Percentiles rank a stretch among this genome's conserved stretches.
These are phyloP conservation scores for Drosophila leontia DNA, from an alignment of 1,140 invertebrate genomes.

Conservation along the genomic window DNA sequence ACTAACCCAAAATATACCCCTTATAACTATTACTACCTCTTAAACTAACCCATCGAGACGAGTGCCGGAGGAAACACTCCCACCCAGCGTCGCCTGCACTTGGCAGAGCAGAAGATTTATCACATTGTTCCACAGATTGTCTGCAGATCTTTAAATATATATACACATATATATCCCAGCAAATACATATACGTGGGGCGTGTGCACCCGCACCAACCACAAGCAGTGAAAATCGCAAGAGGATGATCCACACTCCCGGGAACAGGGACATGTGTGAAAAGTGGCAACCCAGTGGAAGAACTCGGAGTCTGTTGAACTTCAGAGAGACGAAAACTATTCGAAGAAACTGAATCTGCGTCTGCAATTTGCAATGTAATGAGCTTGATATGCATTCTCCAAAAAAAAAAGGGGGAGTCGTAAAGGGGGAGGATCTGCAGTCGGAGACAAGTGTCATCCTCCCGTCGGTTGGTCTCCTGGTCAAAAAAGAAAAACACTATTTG, in stretches of 20 bases:
- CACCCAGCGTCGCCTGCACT: slow-evolving; percentile 70
- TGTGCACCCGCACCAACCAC: slow-evolving; percentile 78
- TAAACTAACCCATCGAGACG: slow-evolving; percentile 23
- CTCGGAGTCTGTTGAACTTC: slow-evolving; percentile 75
- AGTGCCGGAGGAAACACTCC: slow-evolving; percentile 65
- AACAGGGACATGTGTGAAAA: slow-evolving; percentile 47
- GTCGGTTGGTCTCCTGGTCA: slow-evolving; percentile 38
- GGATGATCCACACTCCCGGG: slow-evolving; percentile 29
- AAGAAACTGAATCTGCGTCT: slow-evolving; percentile 52
- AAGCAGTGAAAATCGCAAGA: slow-evolving; percentile 43
- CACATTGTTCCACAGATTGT: slow-evolving; percentile 84
- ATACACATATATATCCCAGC: slow-evolving; percentile 1
- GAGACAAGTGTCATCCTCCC: slow-evolving; percentile 52
- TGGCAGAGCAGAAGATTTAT: slow-evolving; percentile 77
- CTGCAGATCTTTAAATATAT: slow-evolving; percentile 76
- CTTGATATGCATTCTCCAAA: slow-evolving; percentile 79
- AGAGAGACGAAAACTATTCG: slow-evolving; percentile 52
- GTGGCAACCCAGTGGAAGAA: slow-evolving; percentile 29
- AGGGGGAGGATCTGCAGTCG: slow-evolving; percentile 15
- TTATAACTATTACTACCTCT: slow-evolving; percentile 8
- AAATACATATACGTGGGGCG: slow-evolving; percentile 34
- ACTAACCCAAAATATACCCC: not conserved
- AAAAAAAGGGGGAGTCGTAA: slow-evolving; percentile 26
- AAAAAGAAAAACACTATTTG: not conserved
- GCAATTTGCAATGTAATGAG: slow-evolving; percentile 80